phyloP scores from a whole-genome alignment of 1,140 invertebrate species.

The Ptiloglossa arizonensis region DNA sequence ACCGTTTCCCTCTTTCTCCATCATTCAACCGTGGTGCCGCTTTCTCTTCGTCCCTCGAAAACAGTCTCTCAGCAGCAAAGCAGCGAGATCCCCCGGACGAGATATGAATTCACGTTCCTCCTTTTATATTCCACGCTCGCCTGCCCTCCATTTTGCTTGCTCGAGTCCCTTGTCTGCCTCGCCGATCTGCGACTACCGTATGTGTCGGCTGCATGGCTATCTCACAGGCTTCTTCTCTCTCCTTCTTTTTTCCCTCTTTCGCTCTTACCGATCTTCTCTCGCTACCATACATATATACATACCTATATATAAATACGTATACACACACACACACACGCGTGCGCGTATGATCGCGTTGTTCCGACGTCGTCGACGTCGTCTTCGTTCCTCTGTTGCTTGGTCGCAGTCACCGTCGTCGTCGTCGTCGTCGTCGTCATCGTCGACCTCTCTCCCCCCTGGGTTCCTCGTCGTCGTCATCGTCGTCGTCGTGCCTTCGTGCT shows the following conservation, averaged over 20 bases:
- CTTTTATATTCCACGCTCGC: slow-evolving; percentile 81
- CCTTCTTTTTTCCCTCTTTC: slow-evolving; percentile 14
- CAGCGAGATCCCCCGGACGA: slow-evolving; percentile 80
- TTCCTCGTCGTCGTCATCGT: slow-evolving; percentile 29
- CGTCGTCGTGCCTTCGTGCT: slow-evolving; percentile 6
- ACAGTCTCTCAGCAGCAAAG: slow-evolving; percentile 80
- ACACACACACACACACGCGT: slow-evolving; percentile 12
- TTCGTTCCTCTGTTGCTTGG: slow-evolving; percentile 38
- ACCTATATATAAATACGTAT: too few species aligned
- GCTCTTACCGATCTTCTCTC: slow-evolving; percentile 34
- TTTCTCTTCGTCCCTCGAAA: slow-evolving; percentile 70
- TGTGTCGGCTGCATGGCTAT: slow-evolving; percentile 74
- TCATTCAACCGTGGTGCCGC: slow-evolving; percentile 19
- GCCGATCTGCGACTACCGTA: slow-evolving; percentile 81
- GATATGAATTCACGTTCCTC: slow-evolving; percentile 79
- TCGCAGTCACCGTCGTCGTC: slow-evolving; percentile 25
- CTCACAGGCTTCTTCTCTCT: slow-evolving; percentile 58
- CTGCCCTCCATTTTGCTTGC: slow-evolving; percentile 80
- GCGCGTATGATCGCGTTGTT: slow-evolving; percentile 62
- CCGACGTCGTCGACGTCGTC: slow-evolving; percentile 50
- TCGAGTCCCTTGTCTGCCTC: slow-evolving; percentile 79
- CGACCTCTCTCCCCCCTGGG: slow-evolving; percentile 25
- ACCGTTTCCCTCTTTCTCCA: not conserved
- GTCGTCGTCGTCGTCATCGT: slow-evolving; percentile 34
- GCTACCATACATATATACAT: slow-evolving; percentile 3